Conservation (phyloP, 2,888 invertebrate genomes). For the Melieria crassipennis region DNA sequence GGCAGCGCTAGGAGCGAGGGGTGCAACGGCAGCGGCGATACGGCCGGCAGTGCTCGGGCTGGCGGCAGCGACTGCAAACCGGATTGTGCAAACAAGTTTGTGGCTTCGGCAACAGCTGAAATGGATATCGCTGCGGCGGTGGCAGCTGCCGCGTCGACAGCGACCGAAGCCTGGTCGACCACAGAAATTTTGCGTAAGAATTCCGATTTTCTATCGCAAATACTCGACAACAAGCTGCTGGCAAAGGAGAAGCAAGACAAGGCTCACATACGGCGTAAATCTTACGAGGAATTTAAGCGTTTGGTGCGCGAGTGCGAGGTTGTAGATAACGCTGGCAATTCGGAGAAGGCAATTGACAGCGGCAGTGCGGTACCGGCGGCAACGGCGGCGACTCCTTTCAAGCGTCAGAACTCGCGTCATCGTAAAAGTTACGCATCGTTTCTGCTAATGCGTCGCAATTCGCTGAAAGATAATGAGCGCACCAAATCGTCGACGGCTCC, state of each 20-base stretch:
- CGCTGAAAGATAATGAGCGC: conserved; percentile 48
- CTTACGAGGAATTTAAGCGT: conserved; percentile 66
- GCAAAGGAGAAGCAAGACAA: conserved; percentile 60
- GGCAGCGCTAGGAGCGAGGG: conserved; percentile 18
- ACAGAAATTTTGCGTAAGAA: conserved; percentile 63
- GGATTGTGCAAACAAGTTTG: conserved; percentile 57
- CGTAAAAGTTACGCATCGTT: conserved; percentile 60
- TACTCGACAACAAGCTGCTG: conserved; percentile 61
- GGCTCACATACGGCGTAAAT: conserved; percentile 64
- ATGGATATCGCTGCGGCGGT: conserved; percentile 52
- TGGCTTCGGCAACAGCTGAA: conserved; percentile 50
- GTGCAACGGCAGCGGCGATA: not conserved
- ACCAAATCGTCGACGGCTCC: conserved; percentile 22
- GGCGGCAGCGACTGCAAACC: conserved; percentile 47
- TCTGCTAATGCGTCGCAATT: conserved; percentile 52
- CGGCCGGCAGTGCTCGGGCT: not conserved
- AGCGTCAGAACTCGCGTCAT: conserved; percentile 63
- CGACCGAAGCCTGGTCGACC: conserved; percentile 40
- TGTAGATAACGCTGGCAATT: conserved; percentile 25
- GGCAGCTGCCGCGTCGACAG: conserved; percentile 10
- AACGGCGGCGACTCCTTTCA: conserved; percentile 48
- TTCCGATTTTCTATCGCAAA: conserved; percentile 63
- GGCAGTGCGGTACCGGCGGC: conserved; percentile 32
- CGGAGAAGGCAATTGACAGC: conserved; percentile 3
- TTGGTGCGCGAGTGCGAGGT: conserved; percentile 62